These are phyloP conservation scores for Natrix natrix DNA, from an alignment of 2,797 vertebrate genomes.

Conservation along the genomic window DNA sequence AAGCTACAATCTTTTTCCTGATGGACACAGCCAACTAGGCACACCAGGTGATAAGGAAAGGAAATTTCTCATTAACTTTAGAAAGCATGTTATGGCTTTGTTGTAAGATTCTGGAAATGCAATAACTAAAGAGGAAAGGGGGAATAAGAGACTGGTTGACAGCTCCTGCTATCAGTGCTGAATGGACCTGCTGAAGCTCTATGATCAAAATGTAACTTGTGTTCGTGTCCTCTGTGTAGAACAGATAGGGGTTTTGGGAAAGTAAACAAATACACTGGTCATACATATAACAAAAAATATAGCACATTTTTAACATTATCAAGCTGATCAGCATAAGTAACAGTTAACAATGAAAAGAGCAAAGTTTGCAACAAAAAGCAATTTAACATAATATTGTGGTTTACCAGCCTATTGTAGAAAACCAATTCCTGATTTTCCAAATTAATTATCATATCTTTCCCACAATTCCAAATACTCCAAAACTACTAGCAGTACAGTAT, in stretches of 20 bases:
- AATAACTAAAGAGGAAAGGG: not conserved
- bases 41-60: slow-evolving; percentile 26
- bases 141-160: not conserved
- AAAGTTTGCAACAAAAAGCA: slow-evolving; percentile 15
- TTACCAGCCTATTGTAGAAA: not conserved
- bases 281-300: not conserved
- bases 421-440: not conserved
- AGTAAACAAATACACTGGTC: not conserved
- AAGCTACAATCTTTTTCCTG: slow-evolving; percentile 28
- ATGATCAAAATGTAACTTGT: not conserved
- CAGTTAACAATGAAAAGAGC: not conserved
- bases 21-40: slow-evolving; percentile 7
- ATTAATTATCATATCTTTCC: not conserved
- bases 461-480: not conserved
- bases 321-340: slow-evolving; percentile 14
- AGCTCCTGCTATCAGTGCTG: not conserved
- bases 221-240: not conserved
- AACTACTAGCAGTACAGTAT: not conserved
- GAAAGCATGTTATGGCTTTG: not conserved
- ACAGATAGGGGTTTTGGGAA: not conserved
- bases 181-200: slow-evolving; percentile 20
- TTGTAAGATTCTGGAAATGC: slow-evolving; percentile 2
- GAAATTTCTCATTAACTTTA: slow-evolving; percentile 7
- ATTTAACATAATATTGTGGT: fast-evolving
- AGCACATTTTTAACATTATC: slow-evolving; percentile 6